phyloP scores from a whole-genome alignment of 2,888 invertebrate genomes.

The Leucozona laternaria region DNA sequence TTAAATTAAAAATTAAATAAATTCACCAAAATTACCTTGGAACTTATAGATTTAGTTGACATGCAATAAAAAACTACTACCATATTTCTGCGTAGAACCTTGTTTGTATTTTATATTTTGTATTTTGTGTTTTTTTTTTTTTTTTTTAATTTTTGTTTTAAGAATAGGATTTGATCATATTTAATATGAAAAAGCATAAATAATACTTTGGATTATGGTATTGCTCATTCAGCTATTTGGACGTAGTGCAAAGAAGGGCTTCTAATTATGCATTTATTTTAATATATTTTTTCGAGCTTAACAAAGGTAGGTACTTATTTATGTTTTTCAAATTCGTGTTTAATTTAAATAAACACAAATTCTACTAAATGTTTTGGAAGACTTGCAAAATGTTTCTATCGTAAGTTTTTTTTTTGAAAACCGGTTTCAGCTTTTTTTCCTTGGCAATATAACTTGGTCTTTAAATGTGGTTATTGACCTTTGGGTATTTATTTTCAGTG shows the following conservation, averaged over 20 bases:
- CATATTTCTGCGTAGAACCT: slow-evolving; percentile 84
- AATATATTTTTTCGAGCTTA: background rate
- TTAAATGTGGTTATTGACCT: background rate
- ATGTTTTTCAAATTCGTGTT: background rate
- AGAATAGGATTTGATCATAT: slow-evolving; percentile 26
- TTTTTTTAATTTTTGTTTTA: slow-evolving; percentile 25
- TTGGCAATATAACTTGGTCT: too few species aligned
- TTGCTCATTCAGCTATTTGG: slow-evolving; percentile 34
- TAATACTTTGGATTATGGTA: slow-evolving; percentile 36
- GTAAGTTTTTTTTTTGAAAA: background rate
- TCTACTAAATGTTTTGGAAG: slow-evolving; percentile 1
- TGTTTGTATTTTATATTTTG: slow-evolving; percentile 52
- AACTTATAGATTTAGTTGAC: slow-evolving; percentile 72
- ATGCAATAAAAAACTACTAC: slow-evolving; percentile 83
- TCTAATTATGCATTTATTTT: slow-evolving; percentile 25
- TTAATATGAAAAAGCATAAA: slow-evolving; percentile 38
- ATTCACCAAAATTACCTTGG: slow-evolving; percentile 66
- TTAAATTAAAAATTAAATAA: slow-evolving; percentile 52
- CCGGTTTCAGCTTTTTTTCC: too few species aligned
- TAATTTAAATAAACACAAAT: background rate
- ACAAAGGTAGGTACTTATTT: background rate
- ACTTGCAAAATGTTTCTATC: slow-evolving; percentile 1
- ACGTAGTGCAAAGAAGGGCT: slow-evolving; percentile 30
- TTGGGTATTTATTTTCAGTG: too few species aligned
- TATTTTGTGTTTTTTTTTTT: slow-evolving; percentile 38